Conservation (phyloP, 1,140 invertebrate genomes). For the Drosophila ficusphila region DNA sequence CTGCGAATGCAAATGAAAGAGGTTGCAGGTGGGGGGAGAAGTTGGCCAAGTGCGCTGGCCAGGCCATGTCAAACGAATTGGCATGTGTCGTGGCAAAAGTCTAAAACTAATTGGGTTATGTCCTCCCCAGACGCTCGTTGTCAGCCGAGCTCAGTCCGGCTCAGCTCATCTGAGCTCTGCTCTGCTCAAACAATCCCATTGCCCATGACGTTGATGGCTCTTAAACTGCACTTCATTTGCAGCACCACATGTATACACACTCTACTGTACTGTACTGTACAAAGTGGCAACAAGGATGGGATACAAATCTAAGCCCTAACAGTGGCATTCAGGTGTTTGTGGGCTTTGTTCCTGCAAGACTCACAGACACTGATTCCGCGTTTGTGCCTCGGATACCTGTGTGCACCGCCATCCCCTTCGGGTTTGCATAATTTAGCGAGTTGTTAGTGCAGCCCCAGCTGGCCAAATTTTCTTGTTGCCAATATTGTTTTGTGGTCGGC, state of each 20-base stretch:
- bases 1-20: conserved; percentile 6
- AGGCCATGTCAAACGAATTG: conserved; percentile 56
- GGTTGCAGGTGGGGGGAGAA: background rate
- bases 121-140: conserved; percentile 66
- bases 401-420: background rate
- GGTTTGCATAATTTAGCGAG: conserved; percentile 33
- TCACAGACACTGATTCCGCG: conserved; percentile 26
- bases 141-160: conserved; percentile 22
- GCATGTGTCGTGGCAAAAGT: conserved; percentile 63
- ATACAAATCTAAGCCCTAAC: conserved; percentile 50
- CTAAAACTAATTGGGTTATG: conserved; percentile 72
- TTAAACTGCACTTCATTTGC: conserved; percentile 71
- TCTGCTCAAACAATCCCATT: conserved; percentile 40
- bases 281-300: conserved; percentile 27
- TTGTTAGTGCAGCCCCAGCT: conserved; percentile 8
- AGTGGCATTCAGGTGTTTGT: conserved; percentile 45
- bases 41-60: conserved; percentile 4
- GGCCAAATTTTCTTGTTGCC: conserved; percentile 28
- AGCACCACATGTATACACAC: conserved; percentile 6
- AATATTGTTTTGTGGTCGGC: conserved; percentile 37
- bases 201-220: conserved; percentile 69
- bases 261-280: background rate
- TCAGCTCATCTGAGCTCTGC: conserved; percentile 8
- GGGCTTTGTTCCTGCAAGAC: conserved; percentile 36
- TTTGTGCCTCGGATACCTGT: conserved; percentile 4